A percentile compares a stretch with the other conserved stretches of the same genome.
Conservation (phyloP, 2,113 vertebrate species). For the Pluvialis apricaria region DNA sequence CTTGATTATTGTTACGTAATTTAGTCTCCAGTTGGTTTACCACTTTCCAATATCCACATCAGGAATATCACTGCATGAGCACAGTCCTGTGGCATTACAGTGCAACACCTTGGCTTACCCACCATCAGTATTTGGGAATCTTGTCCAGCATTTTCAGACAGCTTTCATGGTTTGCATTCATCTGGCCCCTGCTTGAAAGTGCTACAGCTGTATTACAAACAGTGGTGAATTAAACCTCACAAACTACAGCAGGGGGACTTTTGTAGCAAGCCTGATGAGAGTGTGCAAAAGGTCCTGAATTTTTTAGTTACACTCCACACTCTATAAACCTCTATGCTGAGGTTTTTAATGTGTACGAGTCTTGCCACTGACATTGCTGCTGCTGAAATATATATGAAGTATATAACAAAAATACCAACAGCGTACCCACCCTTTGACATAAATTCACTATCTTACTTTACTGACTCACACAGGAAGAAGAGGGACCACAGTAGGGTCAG, state of each 20-base stretch:
- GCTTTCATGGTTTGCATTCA: neutral
- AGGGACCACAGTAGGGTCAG: neutral
- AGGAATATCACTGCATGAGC: neutral
- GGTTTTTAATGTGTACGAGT: fast-evolving
- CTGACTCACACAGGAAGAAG: neutral
- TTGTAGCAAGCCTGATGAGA: neutral
- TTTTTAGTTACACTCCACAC: neutral
- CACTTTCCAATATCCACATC: neutral
- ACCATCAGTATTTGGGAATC: neutral
- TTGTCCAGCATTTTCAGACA: neutral
- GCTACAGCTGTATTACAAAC: neutral
- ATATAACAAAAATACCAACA: neutral
- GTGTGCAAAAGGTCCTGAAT: neutral
- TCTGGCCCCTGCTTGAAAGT: neutral
- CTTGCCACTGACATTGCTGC: neutral
- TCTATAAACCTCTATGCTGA: neutral
- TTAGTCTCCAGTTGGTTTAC: neutral
- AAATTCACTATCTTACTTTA: neutral
- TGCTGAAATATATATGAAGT: neutral
- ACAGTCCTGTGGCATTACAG: neutral
- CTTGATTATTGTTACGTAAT: neutral
- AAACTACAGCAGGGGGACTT: neutral
- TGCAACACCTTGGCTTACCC: neutral
- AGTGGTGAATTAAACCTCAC: neutral
- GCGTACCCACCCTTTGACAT: neutral